Evolutionary conservation across 1,140 invertebrate species (phyloP).

Genomic region (Venturia canescens): DNA sequence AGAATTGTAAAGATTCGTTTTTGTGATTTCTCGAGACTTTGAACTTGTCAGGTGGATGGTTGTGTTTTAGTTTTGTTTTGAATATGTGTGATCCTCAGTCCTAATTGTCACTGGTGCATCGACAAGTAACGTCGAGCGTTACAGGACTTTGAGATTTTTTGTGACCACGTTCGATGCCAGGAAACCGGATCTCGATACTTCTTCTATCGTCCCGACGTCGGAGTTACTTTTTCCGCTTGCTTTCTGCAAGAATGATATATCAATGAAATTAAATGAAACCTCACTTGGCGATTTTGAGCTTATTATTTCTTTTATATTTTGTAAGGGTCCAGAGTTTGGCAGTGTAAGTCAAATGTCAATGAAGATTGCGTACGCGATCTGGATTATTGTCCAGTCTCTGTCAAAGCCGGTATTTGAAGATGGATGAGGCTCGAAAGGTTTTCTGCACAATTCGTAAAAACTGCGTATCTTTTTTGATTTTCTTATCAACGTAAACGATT

Average conservation of each 20-base stretch:
- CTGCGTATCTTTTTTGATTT: conserved; percentile 17
- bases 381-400: conserved; percentile 10
- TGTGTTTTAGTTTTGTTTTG: background rate
- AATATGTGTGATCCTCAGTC: conserved; percentile 29
- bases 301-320: background rate
- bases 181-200: conserved; percentile 23
- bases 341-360: conserved; percentile 35
- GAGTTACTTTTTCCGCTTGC: background rate
- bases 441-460: conserved; percentile 31
- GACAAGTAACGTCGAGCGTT: conserved; percentile 12
- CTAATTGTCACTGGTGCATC: background rate
- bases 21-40: conserved; percentile 26
- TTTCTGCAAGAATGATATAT: conserved; percentile 15
- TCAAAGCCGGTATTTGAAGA: background rate
- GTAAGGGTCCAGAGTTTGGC: conserved; percentile 32
- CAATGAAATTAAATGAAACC: background rate
- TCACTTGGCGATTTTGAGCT: background rate
- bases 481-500: background rate
- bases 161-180: conserved; percentile 3
- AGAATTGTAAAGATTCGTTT: background rate
- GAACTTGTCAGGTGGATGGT: conserved; percentile 34
- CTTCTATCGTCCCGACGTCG: background rate
- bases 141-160: conserved; percentile 38
- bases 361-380: background rate
- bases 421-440: conserved; percentile 21